Evolutionary conservation across 1,140 invertebrate species (phyloP).

Genomic region (Danaus plexippus): DNA sequence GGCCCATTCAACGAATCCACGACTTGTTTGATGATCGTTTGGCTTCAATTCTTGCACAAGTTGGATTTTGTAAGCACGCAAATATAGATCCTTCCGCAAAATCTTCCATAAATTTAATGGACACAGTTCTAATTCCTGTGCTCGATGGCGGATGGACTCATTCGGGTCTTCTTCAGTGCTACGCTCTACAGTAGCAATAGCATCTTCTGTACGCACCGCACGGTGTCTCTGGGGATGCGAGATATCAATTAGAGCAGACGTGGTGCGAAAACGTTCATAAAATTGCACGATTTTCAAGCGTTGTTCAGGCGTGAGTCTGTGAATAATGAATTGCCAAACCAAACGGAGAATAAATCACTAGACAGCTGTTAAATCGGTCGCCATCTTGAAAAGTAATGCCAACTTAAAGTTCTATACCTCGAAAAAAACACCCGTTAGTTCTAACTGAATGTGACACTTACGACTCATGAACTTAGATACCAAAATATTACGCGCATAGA

Average conservation of each 20-base stretch:
- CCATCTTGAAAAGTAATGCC: no score
- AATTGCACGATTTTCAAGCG: slow-evolving; percentile 27
- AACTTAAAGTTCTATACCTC: no score
- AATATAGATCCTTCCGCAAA: slow-evolving; percentile 20
- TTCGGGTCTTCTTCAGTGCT: slow-evolving; percentile 10
- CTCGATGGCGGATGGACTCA: slow-evolving; percentile 13
- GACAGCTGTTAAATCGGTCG: no score
- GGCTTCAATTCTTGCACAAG: slow-evolving; percentile 43
- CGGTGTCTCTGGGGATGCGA: slow-evolving; percentile 15
- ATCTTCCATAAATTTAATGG: slow-evolving; percentile 16
- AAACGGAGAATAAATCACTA: no score
- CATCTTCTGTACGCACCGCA: slow-evolving; percentile 22
- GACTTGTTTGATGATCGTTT: slow-evolving; percentile 22
- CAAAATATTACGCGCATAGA: no score
- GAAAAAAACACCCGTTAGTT: no score
- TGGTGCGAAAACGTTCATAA: slow-evolving; percentile 19
- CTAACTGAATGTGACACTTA: no score
- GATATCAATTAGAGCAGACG: slow-evolving; percentile 21
- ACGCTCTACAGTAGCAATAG: slow-evolving; percentile 17
- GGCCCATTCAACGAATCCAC: slow-evolving; percentile 15
- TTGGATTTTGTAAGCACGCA: slow-evolving; percentile 27
- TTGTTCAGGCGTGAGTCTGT: slow-evolving; percentile 26
- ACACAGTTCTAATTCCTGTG: slow-evolving; percentile 13
- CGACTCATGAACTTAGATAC: no score
- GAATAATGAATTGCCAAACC: slow-evolving; percentile 24